phyloP scores from a whole-genome alignment of 2,888 invertebrate species.

The Polietes domitor region DNA sequence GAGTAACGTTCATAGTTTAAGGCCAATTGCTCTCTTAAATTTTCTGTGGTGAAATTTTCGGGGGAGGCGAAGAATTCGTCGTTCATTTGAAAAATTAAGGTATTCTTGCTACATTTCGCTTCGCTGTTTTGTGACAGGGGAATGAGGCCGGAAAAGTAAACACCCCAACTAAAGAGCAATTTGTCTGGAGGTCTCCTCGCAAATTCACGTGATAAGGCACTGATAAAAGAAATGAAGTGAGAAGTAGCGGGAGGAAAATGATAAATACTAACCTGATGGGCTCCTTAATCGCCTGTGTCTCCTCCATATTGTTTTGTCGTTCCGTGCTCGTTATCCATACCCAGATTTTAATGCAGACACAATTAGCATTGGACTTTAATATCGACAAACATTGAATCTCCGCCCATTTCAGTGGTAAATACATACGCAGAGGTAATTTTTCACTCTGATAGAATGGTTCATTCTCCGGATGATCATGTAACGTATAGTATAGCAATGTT shows the following conservation, averaged over 20 bases:
- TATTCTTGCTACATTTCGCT: slow-evolving; percentile 77
- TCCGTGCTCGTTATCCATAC: slow-evolving; percentile 71
- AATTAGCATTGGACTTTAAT: slow-evolving; percentile 81
- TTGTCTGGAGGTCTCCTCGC: slow-evolving; percentile 80
- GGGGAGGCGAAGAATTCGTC: slow-evolving; percentile 91
- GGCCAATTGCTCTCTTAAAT: slow-evolving; percentile 73
- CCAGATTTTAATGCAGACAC: slow-evolving; percentile 80
- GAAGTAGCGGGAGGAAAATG: neutral
- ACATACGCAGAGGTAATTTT: slow-evolving; percentile 84
- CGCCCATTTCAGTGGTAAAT: slow-evolving; percentile 89
- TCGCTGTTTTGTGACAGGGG: slow-evolving; percentile 79
- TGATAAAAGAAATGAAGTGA: slow-evolving; percentile 13
- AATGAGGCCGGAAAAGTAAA: slow-evolving; percentile 91
- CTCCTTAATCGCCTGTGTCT: slow-evolving; percentile 46
- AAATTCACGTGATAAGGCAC: slow-evolving; percentile 69
- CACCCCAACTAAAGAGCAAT: slow-evolving; percentile 90
- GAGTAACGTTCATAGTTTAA: slow-evolving; percentile 73
- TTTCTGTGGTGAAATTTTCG: slow-evolving; percentile 77
- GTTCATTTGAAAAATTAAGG: slow-evolving; percentile 92
- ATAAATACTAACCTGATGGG: slow-evolving; percentile 59
- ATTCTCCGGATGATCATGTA: slow-evolving; percentile 90
- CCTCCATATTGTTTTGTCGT: neutral
- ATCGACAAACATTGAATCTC: slow-evolving; percentile 87
- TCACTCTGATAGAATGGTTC: slow-evolving; percentile 93
- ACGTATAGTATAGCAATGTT: slow-evolving; percentile 88